A percentile compares a stretch with the other conserved stretches of the same genome.
These are phyloP conservation scores for Brachycybe producta DNA, from an alignment of 2,888 invertebrate genomes.

Conservation along the genomic window DNA sequence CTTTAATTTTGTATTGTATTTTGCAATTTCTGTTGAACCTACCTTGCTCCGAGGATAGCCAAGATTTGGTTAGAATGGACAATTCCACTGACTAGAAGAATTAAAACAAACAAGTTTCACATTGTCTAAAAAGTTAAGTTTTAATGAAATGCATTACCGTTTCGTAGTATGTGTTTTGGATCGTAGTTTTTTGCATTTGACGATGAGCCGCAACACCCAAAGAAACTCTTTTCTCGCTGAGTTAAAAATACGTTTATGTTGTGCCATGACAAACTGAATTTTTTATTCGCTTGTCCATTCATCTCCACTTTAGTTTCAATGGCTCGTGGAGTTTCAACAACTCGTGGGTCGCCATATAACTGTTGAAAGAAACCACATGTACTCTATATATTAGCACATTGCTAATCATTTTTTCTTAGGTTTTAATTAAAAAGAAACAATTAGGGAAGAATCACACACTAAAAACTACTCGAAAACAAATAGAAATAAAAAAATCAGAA, in stretches of 20 bases:
- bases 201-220: conserved; percentile 3
- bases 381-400: no score
- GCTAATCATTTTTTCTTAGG: no score
- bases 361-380: no score
- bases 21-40: not conserved
- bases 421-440: no score
- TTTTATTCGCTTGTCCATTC: not conserved
- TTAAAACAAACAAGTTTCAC: conserved; percentile 1
- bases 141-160: conserved; percentile 21
- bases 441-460: no score
- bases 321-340: no score
- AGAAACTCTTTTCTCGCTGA: conserved; percentile 11
- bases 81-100: conserved; percentile 55
- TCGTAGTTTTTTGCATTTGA: not conserved
- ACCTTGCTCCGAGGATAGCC: conserved; percentile 58
- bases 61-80: conserved; percentile 74
- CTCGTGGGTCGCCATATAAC: no score
- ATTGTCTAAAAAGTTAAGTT: conserved; percentile 5
- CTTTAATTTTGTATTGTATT: not conserved
- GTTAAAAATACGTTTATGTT: conserved; percentile 26
- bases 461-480: no score
- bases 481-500: no score
- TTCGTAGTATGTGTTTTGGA: conserved; percentile 25
- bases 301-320: conserved; percentile 11
- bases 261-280: conserved; percentile 27